Percentiles rank a stretch among this genome's conserved stretches.
These are phyloP conservation scores for Plusia festucae DNA, from an alignment of 2,888 invertebrate genomes.

Conservation along the genomic window DNA sequence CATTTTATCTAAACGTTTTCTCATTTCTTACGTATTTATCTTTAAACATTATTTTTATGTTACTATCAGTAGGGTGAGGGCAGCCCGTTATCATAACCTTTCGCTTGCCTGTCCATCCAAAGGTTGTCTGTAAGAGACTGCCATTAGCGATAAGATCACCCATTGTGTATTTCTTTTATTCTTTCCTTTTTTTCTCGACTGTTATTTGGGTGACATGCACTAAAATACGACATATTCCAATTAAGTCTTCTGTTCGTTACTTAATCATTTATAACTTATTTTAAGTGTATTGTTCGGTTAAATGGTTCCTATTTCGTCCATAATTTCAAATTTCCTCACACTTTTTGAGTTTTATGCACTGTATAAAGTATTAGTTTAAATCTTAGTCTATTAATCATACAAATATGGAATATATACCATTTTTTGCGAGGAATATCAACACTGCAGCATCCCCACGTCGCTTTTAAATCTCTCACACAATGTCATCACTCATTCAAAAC, in stretches of 20 bases:
- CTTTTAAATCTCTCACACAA: constrained; percentile 56
- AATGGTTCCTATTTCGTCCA: no score
- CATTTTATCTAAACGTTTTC: constrained; percentile 2
- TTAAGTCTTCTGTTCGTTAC: not conserved
- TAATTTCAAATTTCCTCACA: no score
- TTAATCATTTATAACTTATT: not conserved
- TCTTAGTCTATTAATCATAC: no score
- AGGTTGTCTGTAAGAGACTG: constrained; percentile 7
- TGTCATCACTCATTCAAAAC: constrained; percentile 53
- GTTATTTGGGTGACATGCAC: not conserved
- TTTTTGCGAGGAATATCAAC: constrained; percentile 11
- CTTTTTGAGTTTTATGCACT: no score
- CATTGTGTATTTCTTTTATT: constrained; percentile 6
- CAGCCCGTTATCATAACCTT: constrained; percentile 7
- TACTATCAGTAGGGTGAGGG: constrained; percentile 11
- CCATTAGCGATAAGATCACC: constrained; percentile 8
- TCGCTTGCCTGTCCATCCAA: constrained; percentile 1
- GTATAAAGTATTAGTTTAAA: no score
- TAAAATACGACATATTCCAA: not conserved
- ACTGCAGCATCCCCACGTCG: constrained; percentile 13
- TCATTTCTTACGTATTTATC: not conserved
- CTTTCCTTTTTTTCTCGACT: not conserved
- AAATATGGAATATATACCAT: no score
- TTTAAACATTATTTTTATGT: constrained; percentile 3
- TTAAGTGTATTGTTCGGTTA: not conserved